Percentiles rank a stretch among this genome's conserved stretches.
phyloP scores from a whole-genome alignment of 1,140 invertebrate genomes.

The Lasioglossum baleicum region DNA sequence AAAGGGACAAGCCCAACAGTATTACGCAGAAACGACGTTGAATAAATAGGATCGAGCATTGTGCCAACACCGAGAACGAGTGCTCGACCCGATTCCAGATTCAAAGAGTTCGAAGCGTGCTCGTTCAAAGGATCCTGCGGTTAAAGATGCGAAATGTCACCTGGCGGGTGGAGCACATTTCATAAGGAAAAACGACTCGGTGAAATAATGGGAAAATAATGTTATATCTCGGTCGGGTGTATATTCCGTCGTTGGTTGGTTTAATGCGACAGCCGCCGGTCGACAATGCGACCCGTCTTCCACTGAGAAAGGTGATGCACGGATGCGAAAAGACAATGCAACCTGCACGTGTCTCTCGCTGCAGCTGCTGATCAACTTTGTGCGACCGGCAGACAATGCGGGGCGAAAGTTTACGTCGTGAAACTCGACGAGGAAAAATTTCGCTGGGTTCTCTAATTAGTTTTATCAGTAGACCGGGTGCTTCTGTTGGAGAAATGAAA shows the following conservation, averaged over 20 bases:
- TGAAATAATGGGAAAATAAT: neutral
- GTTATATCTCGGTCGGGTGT: neutral
- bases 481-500: no score
- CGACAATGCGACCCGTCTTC: neutral
- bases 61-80: no score
- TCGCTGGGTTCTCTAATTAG: no score
- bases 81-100: neutral
- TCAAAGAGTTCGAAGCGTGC: neutral
- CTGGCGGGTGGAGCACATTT: no score
- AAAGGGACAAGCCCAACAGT: no score
- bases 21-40: no score
- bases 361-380: constrained; percentile 1
- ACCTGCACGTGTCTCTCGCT: neutral
- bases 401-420: neutral
- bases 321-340: neutral
- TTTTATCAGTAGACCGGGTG: no score
- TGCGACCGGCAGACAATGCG: neutral
- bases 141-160: neutral
- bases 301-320: neutral
- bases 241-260: neutral
- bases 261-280: neutral
- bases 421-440: no score
- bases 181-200: neutral
- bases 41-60: no score
- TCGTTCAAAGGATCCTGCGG: no score